Conservation (phyloP, 2,113 vertebrate genomes). For the Oryzias celebensis region DNA sequence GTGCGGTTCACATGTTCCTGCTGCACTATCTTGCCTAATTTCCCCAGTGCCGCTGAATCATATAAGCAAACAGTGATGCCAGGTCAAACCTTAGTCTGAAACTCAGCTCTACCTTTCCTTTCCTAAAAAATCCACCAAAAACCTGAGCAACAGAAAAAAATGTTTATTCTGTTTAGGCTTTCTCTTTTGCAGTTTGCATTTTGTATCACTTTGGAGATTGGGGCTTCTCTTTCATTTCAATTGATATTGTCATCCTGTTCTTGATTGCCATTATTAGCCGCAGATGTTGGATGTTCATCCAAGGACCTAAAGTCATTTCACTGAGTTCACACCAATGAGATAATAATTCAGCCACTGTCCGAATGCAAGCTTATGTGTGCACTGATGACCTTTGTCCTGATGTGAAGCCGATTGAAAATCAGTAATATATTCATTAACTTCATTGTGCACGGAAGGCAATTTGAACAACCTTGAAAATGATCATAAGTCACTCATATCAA, state of each 20-base stretch:
- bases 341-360: slow-evolving; percentile 42
- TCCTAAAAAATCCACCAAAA: slow-evolving; percentile 10
- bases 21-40: slow-evolving; percentile 50
- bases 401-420: slow-evolving; percentile 45
- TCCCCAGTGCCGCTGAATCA: slow-evolving; percentile 48
- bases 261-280: slow-evolving; percentile 25
- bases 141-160: slow-evolving; percentile 4
- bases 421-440: slow-evolving; percentile 47
- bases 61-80: slow-evolving; percentile 12
- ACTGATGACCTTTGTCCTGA: slow-evolving; percentile 55
- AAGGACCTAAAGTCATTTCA: slow-evolving; percentile 40
- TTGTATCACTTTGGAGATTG: slow-evolving; percentile 33
- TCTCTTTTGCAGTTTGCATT: slow-evolving; percentile 29
- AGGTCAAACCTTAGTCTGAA: slow-evolving; percentile 38
- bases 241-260: slow-evolving; percentile 36
- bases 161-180: slow-evolving; percentile 3
- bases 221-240: slow-evolving; percentile 30
- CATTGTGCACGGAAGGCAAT: slow-evolving; percentile 27
- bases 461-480: slow-evolving; percentile 28
- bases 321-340: slow-evolving; percentile 41
- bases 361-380: slow-evolving; percentile 43
- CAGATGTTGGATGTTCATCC: slow-evolving; percentile 26
- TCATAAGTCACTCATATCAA: slow-evolving; percentile 27
- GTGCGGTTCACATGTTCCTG: slow-evolving; percentile 26
- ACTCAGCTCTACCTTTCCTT: slow-evolving; percentile 44